phyloP scores from a whole-genome alignment of 2,797 vertebrate species.

The Ctenosaura bakeri region DNA sequence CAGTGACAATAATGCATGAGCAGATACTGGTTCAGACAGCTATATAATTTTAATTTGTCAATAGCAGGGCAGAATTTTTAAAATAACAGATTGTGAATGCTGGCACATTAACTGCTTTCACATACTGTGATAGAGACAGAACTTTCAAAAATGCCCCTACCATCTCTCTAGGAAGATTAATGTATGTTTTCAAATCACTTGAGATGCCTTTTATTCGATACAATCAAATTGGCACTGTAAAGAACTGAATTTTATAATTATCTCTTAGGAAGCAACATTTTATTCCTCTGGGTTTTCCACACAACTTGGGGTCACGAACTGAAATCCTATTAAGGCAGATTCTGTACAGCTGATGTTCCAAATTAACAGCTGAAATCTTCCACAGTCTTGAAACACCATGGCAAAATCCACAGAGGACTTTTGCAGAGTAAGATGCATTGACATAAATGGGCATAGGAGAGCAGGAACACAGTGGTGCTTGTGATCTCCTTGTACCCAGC shows the following conservation, averaged over 20 bases:
- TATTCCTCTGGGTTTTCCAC: conserved; percentile 49
- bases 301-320: conserved; percentile 47
- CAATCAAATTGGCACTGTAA: conserved; percentile 36
- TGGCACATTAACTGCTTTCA: conserved; percentile 21
- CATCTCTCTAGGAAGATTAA: conserved; percentile 47
- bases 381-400: not conserved
- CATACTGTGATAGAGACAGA: not conserved
- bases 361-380: conserved; percentile 28
- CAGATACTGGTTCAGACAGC: not conserved
- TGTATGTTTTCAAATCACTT: conserved; percentile 57
- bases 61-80: not conserved
- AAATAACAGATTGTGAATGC: not conserved
- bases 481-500: not conserved
- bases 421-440: not conserved
- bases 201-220: conserved; percentile 46
- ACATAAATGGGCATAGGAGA: not conserved
- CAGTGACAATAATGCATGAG: not conserved
- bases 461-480: not conserved
- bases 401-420: conserved; percentile 30
- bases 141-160: conserved; percentile 7
- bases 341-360: not conserved
- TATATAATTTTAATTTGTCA: not conserved
- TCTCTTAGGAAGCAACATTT: conserved; percentile 27
- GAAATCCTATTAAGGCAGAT: conserved; percentile 36
- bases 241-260: conserved; percentile 51